Base-by-base conservation (phyloP, 2,113 vertebrate genomes). In the Lagopus leucura region DNA sequence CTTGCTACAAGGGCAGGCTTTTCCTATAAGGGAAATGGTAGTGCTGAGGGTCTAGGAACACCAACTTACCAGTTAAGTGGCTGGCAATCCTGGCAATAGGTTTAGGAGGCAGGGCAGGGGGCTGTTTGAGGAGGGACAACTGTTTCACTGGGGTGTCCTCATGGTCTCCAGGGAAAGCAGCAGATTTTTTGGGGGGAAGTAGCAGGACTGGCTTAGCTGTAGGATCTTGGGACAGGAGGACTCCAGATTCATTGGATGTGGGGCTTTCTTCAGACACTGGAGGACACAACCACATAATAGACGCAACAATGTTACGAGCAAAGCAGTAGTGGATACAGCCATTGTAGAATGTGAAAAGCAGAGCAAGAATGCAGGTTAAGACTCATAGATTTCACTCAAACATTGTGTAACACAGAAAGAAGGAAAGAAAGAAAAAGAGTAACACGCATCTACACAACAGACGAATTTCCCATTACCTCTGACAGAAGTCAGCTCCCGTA, bases 51-150 rank as follows among this genome's bases (percentile, higher is more conserved):
- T 93, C 94, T 67, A 48, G 78, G 86, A 95, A 82, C 42, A 42
- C 78, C 91, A 95, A 98, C 98, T 98, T 97, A 99, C 99, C 99
- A 98, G 98, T 98, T 98, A 98, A 98, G 94, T 99, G 99, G 98
- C 98, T 99, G 98, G 98, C 97, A 97, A 99, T 98, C 98, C 99
- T 98, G 96, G 98, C 97, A 97, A 99, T 99, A 95, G 99, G 99
- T 97, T 99, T 99, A 90, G 99, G 99, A 96, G 99, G 99, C 97
- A 99, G 98, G 96, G 99, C 99, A 28, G 99, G 99, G 96, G 99
- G 99, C 96, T 99, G 99, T 97, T 99, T 99, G 97, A 99, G 98
- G 96, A 99, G 99, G 96, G 99, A 97, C 54, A 98, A 98, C 86
- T 99, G 98, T 97, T 99, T 99, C 98, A 98, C 94, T 78, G 98